These are phyloP conservation scores for Aphodius granarius DNA, from an alignment of 2,888 invertebrate species.

Conservation along the genomic window DNA sequence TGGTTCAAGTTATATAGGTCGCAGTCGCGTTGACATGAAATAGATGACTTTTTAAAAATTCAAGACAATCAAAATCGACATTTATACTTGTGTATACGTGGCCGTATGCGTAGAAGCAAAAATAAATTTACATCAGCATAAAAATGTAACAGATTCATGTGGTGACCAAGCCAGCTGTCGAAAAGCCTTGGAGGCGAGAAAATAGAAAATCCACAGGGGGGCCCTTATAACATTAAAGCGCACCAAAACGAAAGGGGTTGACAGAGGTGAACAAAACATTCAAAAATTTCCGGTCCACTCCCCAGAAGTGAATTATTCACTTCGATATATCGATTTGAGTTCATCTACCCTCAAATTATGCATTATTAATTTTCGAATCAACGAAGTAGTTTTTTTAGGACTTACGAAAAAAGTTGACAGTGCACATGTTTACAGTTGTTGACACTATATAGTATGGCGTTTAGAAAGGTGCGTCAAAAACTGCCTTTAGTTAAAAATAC, in stretches of 20 bases:
- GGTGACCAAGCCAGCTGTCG: neutral
- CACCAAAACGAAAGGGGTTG: neutral
- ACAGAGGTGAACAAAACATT: neutral
- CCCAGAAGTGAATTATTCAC: neutral
- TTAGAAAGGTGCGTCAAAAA: neutral
- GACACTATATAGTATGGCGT: too few relatives aligned
- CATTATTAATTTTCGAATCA: neutral
- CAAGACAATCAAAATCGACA: neutral
- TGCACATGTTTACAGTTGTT: too few relatives aligned
- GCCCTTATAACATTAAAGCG: neutral
- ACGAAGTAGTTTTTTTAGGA: neutral
- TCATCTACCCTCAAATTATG: neutral
- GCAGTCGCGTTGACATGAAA: too few relatives aligned
- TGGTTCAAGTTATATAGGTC: too few relatives aligned
- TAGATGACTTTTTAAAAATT: neutral
- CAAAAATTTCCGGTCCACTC: neutral
- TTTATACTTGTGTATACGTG: neutral
- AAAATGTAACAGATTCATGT: neutral
- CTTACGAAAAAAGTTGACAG: too few relatives aligned
- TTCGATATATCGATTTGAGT: neutral
- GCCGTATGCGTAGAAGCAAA: neutral
- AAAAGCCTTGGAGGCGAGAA: neutral
- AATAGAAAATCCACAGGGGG: neutral
- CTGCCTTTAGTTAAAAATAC: neutral
- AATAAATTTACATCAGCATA: neutral